These are phyloP conservation scores for Eristalis pertinax DNA, from an alignment of 2,888 invertebrate species.

Conservation along the genomic window DNA sequence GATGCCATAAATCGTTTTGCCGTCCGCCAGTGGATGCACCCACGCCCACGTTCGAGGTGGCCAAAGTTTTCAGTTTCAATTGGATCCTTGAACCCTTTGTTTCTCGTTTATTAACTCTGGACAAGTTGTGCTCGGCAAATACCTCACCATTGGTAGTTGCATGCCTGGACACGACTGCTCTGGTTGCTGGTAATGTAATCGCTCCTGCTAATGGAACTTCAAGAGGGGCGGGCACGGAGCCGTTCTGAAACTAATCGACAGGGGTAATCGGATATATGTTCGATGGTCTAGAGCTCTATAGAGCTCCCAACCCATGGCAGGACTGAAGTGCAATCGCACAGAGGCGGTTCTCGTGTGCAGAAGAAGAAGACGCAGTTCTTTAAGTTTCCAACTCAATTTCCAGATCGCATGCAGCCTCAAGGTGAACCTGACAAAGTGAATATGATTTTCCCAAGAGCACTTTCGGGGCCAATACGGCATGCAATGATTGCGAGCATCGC, in stretches of 20 bases:
- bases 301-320: neutral
- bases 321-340: neutral
- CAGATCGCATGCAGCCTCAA: neutral
- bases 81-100: neutral
- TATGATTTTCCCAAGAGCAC: neutral
- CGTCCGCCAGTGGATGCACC: neutral
- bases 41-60: neutral
- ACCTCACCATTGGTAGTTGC: neutral
- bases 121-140: neutral
- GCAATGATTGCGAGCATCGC: too few species aligned
- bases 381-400: neutral
- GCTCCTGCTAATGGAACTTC: neutral
- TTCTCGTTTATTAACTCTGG: constrained; percentile 7
- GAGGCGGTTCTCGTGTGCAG: neutral
- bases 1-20: neutral
- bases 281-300: neutral
- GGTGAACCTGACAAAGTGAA: neutral
- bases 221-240: neutral
- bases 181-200: neutral
- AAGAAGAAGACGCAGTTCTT: neutral
- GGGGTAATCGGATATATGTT: neutral
- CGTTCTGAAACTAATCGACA: neutral
- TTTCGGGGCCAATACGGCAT: too few species aligned
- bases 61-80: constrained; percentile 4
- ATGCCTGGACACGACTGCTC: neutral